A percentile compares a stretch with the other conserved stretches of the same genome.
Conservation (phyloP, 2,113 vertebrate species). For the Xenopus borealis region DNA sequence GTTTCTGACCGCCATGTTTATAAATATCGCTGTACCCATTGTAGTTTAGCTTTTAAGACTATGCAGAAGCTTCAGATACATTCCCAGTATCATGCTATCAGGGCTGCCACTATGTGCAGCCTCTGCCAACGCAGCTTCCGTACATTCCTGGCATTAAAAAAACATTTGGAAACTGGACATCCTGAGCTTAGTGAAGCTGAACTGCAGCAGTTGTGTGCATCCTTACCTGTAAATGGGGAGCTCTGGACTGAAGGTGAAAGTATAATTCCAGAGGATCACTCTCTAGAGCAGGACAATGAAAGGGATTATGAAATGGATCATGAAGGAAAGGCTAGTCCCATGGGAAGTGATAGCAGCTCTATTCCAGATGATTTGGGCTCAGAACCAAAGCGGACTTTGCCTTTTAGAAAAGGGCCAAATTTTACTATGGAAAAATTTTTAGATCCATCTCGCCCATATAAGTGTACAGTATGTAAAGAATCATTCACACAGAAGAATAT, state of each 20-base stretch:
- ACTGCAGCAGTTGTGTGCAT: constrained; percentile 90
- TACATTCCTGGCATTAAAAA: constrained; percentile 98
- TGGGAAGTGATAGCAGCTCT: constrained; percentile 93
- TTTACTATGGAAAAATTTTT: constrained; percentile 99
- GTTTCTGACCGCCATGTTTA: constrained; percentile 98
- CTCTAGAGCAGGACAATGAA: constrained; percentile 90
- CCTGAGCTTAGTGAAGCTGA: constrained; percentile 93
- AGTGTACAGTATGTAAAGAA: constrained; percentile 98
- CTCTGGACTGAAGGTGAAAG: constrained; percentile 85
- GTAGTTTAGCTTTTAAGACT: constrained; percentile 98
- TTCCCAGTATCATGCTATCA: constrained; percentile 98
- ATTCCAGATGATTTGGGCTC: constrained; percentile 91
- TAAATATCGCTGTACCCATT: constrained; percentile 97
- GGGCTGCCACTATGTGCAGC: constrained; percentile 97
- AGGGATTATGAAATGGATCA: constrained; percentile 96
- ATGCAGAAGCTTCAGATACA: constrained; percentile 99
- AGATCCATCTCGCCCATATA: constrained; percentile 96
- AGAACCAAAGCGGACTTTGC: constrained; percentile 97
- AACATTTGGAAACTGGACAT: constrained; percentile 96
- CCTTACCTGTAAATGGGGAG: constrained; percentile 91
- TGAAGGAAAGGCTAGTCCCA: constrained; percentile 94
- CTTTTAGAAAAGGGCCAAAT: constrained; percentile 98
- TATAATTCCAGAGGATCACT: constrained; percentile 85
- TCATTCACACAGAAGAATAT: constrained; percentile 99
- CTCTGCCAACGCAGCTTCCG: constrained; percentile 98